Evolutionary conservation across 2,797 vertebrate genomes (phyloP), one percentile per base, ranked within the genome.

Genomic region (Lepus oiostolus): DNA sequence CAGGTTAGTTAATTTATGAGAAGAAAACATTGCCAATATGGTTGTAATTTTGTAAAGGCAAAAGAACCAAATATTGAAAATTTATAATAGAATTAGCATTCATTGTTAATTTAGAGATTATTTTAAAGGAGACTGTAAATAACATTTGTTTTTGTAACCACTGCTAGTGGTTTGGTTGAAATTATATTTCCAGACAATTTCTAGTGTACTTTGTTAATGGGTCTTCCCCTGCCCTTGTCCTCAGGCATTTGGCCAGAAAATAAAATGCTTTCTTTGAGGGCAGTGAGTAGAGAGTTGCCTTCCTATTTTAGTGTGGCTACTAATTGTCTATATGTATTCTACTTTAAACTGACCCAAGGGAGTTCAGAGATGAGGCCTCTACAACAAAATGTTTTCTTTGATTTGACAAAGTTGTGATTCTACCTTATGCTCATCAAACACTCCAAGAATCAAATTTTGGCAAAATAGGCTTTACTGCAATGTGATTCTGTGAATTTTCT

Each of bases 21-120:
- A 93, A 85, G 35, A 47, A 79, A 92, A 24, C 35, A 71, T 1
- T 92, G 65, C 52, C 24, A 21, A 42, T 65, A n/a, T 77, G 13
- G 89, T 95, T 96, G 17, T 30, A 90, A 54, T 21, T 88, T 93
- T 85, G 38, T 68, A 76, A 95, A 88, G 77, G 52, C 84, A 87
- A 96, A 96, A 88, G 72, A 86, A 85, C 70, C 71, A 82, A 94
- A 83, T 35, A 92, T 85, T 96, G 87, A 81, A 79, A 76, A 83
- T 71, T 32, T 30, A 65, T 58, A 70, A 54, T 70, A 7, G 21
- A 47, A 14, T n/a, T 21, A 7, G 16, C 21, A 92, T 91, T 71
- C 89, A 85, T 60, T 93, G 63, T 24, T 60, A 65, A 19, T 88
- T 85, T 88, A 83, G 60, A 90, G 30, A 90, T 85, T 77, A 74